Evolutionary conservation across 2,888 invertebrate species (phyloP).

Genomic region (Ophraella communa): DNA sequence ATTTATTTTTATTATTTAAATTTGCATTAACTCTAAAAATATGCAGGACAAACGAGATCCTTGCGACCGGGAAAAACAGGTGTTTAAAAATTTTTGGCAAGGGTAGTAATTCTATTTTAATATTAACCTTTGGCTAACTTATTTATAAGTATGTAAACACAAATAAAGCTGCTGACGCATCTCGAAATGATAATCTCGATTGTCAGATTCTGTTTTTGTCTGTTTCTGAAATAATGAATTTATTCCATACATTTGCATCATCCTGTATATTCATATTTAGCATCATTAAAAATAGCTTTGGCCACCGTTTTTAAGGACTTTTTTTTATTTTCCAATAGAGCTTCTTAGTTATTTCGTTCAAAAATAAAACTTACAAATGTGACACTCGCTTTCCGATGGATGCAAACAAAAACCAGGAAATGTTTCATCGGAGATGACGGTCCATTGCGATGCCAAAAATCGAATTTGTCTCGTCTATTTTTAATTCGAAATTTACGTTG

Average conservation of each 20-base stretch:
- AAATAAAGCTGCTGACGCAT: too few relatives aligned
- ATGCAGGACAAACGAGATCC: background rate
- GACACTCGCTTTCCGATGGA: background rate
- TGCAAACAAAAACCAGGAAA: slow-evolving; percentile 3
- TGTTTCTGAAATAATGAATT: too few relatives aligned
- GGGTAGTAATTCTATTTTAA: background rate
- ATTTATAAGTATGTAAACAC: too few relatives aligned
- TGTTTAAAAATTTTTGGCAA: background rate
- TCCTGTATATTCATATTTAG: too few relatives aligned
- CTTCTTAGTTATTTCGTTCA: background rate
- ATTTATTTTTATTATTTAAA: background rate
- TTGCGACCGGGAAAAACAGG: background rate
- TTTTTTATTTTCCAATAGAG: too few relatives aligned
- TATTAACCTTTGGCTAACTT: background rate
- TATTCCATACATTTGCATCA: too few relatives aligned
- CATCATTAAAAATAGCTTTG: too few relatives aligned
- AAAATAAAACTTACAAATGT: background rate
- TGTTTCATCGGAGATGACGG: background rate
- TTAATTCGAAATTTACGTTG: background rate
- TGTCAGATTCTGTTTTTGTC: too few relatives aligned
- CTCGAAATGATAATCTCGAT: too few relatives aligned
- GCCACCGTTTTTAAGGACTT: too few relatives aligned
- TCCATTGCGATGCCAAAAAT: background rate
- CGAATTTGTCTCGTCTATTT: slow-evolving; percentile 4
- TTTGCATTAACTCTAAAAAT: too few relatives aligned